Base-by-base conservation (phyloP, 1,140 invertebrate species). In the Drosophila truncata region DNA sequence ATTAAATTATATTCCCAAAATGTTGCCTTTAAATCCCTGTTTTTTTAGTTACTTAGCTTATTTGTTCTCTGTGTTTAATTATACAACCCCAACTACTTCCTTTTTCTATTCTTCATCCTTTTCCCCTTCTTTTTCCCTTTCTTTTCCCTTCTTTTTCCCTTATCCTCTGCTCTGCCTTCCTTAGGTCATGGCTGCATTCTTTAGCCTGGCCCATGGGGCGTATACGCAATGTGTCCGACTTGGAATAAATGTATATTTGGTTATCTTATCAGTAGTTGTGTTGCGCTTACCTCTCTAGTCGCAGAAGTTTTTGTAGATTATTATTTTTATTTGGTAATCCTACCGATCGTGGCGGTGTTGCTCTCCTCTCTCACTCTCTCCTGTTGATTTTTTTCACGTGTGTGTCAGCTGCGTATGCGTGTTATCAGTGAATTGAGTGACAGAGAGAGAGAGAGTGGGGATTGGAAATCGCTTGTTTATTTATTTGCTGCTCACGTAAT, bases 401-500 rank as follows among this genome's bases (percentile, higher is more conserved):
- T 23, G 13, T 47, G 4, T 20, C 16, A 14, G 46, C n/a, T 46
- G 60, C 27, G 37, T 58, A 41, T 54, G n/a, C 46, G 31, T 9
- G 46, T 73, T 73, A 73, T 73, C 70, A 73, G 44, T 72, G 37
- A 25, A 16, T 50, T 50, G 33, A n/a, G 14, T 10, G 13, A 18
- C 9, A 18, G n/a, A 25, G 23, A 57, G 31, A 25, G 13, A 14
- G 29, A 20, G 25, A n/a, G 23, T 20, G 49, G 47, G 18, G 18
- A 41, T 23, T 64, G 61, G 37, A 31, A 62, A 64, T 64, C 25
- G 61, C 58, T 67, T 78, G 64, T 47, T 69, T 77, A 31, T 70
- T 59, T 78, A 44, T 39, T 77, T 75, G 55, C 44, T 76, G 64
- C 64, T 78, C 74, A 78, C 74, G 63, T 78, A 78, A 78, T 78